Base-by-base conservation (phyloP, 2,113 vertebrate species). In the Eidolon helvum region DNA sequence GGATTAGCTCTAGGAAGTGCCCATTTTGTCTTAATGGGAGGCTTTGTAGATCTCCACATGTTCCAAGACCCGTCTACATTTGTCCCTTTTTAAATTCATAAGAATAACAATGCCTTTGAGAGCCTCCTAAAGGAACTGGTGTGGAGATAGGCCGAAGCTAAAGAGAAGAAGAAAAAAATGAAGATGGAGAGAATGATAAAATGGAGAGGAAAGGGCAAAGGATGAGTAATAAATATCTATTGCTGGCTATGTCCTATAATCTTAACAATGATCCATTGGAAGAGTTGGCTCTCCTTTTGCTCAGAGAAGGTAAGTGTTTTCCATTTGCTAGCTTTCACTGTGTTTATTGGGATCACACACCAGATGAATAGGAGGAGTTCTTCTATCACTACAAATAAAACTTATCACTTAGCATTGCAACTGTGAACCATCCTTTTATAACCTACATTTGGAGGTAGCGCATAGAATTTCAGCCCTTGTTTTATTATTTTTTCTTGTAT, bases 1-100 rank as follows among this genome's bases (percentile, higher is more conserved):
- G 24, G 1, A 7, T 95, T 95, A 91, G 35, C 57, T 94, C 82
- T 79, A 97, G 91, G 83, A 97, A 90, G 22, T 38, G n/a, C 5
- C 35, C 75, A 1, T 35, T 95, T 97, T 95, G 78, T 92, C 72
- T 84, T 21, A 22, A 33, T 82, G 50, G 69, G 24, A 90, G 57
- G 10, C 83, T 65, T 9, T 15, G 11, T 33, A 33, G 28, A n/a
- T 91, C 26, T 69, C 18, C 96, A 96, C 63, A 59, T 88, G 89
- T 43, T 59, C 12, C 45, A 77, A 3, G 57, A 24, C 90, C 8
- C 80, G 4, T 61, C 38, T 87, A 57, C 28, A 94, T 0, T 45
- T 61, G 18, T 89, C 22, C 10, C 38, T 61, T 78, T 94, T 89
- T 74, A 53, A 93, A 77, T 83, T 89, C 40, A 22, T 75, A 30